These are phyloP conservation scores for Linnaemya tessellans DNA, from an alignment of 2,888 invertebrate species.

Conservation along the genomic window DNA sequence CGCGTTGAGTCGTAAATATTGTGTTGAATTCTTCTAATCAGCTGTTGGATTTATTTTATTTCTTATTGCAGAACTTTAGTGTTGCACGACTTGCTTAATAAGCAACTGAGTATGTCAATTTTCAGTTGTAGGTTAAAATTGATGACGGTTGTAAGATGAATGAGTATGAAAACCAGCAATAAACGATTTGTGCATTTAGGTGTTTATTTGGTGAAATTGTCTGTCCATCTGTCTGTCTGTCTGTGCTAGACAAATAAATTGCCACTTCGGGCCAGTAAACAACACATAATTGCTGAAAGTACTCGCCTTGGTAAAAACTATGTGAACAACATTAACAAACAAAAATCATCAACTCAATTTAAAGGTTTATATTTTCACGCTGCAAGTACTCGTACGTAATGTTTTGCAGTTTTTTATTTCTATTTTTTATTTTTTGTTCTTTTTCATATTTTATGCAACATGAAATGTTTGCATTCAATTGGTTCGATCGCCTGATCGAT, in stretches of 20 bases:
- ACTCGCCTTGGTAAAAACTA: slow-evolving; percentile 27
- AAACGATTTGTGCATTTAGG: slow-evolving; percentile 48
- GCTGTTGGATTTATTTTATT: too few relatives aligned
- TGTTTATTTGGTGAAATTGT: slow-evolving; percentile 47
- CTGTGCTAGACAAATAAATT: slow-evolving; percentile 15
- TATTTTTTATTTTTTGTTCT: too few relatives aligned
- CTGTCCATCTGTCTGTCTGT: not conserved
- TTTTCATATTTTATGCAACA: slow-evolving; percentile 9
- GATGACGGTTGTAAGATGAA: not conserved
- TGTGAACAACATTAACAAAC: slow-evolving; percentile 37
- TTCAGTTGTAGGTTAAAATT: too few relatives aligned
- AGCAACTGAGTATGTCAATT: not conserved
- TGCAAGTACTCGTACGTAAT: not conserved
- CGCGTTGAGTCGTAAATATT: too few relatives aligned
- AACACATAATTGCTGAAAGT: slow-evolving; percentile 49
- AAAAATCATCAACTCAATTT: slow-evolving; percentile 36
- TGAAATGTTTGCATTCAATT: slow-evolving; percentile 43
- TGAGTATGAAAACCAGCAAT: slow-evolving; percentile 10
- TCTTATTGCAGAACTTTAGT: too few relatives aligned
- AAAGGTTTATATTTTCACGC: slow-evolving; percentile 28
- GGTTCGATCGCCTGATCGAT: slow-evolving; percentile 17
- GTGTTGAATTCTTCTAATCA: too few relatives aligned
- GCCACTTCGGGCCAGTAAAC: slow-evolving; percentile 5
- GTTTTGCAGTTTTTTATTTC: not conserved
- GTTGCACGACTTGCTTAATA: not conserved